These are phyloP conservation scores for Cheirogaleus major DNA, from an alignment of 2,797 vertebrate species.

Conservation along the genomic window DNA sequence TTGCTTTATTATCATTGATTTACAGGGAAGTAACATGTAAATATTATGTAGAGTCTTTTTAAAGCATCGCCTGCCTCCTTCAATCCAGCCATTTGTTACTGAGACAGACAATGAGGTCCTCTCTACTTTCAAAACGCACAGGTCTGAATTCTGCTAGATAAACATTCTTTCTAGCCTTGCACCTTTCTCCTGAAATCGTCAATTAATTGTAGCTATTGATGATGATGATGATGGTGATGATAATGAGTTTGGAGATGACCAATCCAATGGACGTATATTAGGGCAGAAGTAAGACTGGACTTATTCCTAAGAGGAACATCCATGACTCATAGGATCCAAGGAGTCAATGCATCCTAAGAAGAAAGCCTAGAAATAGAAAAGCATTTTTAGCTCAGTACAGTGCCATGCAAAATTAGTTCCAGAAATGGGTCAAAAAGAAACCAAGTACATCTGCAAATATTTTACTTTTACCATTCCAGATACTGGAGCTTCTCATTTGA, in stretches of 20 bases:
- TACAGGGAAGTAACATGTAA: neutral
- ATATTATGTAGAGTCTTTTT: neutral
- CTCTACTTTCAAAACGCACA: neutral
- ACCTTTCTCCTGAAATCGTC: neutral
- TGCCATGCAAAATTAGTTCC: conserved; percentile 51
- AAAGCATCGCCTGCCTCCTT: neutral
- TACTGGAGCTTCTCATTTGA: conserved; percentile 22
- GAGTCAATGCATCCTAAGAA: conserved; percentile 35
- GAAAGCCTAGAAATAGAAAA: conserved; percentile 56
- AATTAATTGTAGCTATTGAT: neutral
- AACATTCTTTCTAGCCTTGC: neutral
- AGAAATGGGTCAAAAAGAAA: conserved; percentile 64
- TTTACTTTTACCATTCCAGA: conserved; percentile 13
- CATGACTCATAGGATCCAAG: neutral
- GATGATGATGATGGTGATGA: neutral
- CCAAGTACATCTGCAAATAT: conserved; percentile 40
- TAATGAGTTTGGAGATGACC: neutral
- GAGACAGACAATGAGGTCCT: neutral
- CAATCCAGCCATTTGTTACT: neutral
- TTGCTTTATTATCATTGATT: neutral
- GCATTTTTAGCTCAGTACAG: conserved; percentile 54
- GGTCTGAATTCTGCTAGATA: neutral
- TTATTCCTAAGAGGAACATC: conserved; percentile 10
- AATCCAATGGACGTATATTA: neutral
- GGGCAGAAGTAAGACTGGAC: neutral